Percentiles rank a stretch among this genome's conserved stretches.
Conservation (phyloP, 64 coral and sea anemone genomes). For the Astreopora myriophthalma region DNA sequence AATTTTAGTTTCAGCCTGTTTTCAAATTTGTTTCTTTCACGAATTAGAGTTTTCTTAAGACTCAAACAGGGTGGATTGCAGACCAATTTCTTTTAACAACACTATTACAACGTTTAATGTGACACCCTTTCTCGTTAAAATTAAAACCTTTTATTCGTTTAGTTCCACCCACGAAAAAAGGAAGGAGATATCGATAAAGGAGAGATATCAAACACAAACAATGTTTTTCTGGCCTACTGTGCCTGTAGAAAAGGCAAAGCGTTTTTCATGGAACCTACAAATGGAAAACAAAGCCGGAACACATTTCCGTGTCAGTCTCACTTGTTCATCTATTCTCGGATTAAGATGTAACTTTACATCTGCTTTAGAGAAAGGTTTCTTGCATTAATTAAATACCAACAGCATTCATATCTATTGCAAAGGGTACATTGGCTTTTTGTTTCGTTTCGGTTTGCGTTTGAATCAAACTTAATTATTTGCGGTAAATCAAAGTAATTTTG, state of each 20-base stretch:
- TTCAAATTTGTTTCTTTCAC: no score
- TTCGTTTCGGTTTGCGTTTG: no score
- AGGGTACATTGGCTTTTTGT: no score
- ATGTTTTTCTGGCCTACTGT: not conserved
- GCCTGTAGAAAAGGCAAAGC: not conserved
- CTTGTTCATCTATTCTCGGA: no score
- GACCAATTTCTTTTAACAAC: not conserved
- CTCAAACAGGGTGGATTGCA: not conserved
- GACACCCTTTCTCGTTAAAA: not conserved
- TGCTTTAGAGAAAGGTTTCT: no score
- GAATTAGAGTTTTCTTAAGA: not conserved
- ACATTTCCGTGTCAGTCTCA: no score
- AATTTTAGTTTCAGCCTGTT: no score
- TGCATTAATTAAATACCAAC: no score
- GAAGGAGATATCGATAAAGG: not conserved
- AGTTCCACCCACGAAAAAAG: not conserved
- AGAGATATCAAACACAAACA: not conserved
- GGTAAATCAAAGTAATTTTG: no score
- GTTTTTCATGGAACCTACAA: not conserved
- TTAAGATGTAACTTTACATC: no score
- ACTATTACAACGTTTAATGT: not conserved
- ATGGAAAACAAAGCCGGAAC: not conserved
- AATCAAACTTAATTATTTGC: no score
- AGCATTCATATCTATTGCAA: no score
- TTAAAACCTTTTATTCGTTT: constrained; percentile 4